Percentiles rank a stretch among this genome's conserved stretches.
Evolutionary conservation across 92 coral and sea anemone genomes (phyloP).

Genomic region (Plumapathes pennacea): DNA sequence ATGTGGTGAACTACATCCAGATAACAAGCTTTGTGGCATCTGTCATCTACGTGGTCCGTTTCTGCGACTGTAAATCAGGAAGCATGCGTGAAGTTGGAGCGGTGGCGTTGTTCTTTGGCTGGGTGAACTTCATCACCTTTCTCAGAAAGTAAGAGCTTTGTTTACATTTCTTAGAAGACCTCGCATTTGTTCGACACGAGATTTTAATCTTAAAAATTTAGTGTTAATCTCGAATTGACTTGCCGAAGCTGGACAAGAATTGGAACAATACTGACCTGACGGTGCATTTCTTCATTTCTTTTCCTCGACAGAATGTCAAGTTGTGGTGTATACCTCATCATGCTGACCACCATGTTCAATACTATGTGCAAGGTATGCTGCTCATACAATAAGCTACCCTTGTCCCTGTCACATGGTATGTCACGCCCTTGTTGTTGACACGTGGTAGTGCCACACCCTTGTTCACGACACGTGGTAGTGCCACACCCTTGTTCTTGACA

Average conservation of each 20-base stretch:
- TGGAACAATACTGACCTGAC: background rate
- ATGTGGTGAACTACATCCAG: conserved; percentile 19
- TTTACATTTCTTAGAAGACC: no score
- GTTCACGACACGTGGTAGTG: no score
- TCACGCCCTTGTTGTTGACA: no score
- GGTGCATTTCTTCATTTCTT: background rate
- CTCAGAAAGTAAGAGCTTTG: conserved; percentile 59
- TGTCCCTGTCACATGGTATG: no score
- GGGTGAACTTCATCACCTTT: conserved; percentile 70
- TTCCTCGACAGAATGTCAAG: conserved; percentile 32
- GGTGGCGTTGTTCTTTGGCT: conserved; percentile 53
- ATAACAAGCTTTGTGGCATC: conserved; percentile 34
- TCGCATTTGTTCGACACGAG: no score
- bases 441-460: no score
- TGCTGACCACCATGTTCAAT: conserved; percentile 52
- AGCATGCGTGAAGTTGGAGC: conserved; percentile 53
- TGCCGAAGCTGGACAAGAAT: no score
- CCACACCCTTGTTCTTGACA: no score
- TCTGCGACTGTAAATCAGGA: conserved; percentile 60
- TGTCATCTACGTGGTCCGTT: conserved; percentile 33
- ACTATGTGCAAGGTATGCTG: conserved; percentile 44
- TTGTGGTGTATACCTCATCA: conserved; percentile 60
- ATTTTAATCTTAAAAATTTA: no score
- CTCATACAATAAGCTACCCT: background rate
- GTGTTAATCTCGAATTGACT: no score